phyloP scores from a whole-genome alignment of 1,140 invertebrate genomes.

The Drosophila baimaii region DNA sequence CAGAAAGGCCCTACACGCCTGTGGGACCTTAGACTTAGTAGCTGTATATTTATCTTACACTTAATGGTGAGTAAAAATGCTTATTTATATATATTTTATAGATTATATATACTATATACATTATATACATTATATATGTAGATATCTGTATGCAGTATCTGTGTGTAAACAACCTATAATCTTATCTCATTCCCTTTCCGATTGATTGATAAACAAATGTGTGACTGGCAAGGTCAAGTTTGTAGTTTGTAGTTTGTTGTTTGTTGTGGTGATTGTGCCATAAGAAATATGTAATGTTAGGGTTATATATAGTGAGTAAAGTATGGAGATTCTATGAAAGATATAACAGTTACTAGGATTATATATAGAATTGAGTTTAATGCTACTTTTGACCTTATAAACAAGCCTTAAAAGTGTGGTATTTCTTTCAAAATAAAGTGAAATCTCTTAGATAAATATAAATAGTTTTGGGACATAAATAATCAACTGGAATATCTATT shows the following conservation, averaged over 20 bases:
- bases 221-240: neutral
- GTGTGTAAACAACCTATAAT: neutral
- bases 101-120: neutral
- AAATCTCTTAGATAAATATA: no score
- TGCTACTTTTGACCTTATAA: no score
- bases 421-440: no score
- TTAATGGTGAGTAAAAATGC: constrained; percentile 75
- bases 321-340: no score
- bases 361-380: no score
- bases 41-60: constrained; percentile 84
- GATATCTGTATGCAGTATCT: neutral
- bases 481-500: no score
- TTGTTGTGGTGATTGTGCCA: no score
- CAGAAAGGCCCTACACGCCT: constrained; percentile 84
- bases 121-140: neutral
- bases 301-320: no score
- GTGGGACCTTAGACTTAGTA: constrained; percentile 84
- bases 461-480: no score
- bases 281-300: no score
- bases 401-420: no score
- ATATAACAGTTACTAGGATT: no score
- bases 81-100: neutral
- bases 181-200: neutral
- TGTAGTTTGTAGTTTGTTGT: neutral
- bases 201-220: neutral